Evolutionary conservation across 1,140 invertebrate genomes (phyloP).

Genomic region (Pseudomyrmex pallidus): DNA sequence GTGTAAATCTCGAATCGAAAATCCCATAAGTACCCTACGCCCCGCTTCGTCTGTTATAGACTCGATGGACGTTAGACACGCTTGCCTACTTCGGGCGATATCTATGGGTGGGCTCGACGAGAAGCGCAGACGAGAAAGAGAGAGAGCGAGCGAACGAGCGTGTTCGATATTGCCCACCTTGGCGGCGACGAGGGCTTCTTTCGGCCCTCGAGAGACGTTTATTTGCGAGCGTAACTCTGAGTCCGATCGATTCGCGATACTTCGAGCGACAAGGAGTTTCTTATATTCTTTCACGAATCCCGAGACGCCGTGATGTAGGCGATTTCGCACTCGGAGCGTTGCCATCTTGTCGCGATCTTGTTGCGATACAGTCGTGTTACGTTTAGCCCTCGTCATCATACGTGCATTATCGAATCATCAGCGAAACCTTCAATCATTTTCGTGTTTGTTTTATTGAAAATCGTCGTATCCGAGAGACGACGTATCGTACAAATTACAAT

Average conservation of each 20-base stretch:
- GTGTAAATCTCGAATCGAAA: constrained; percentile 65
- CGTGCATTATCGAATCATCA: not conserved
- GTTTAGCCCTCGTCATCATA: not conserved
- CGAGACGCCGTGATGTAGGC: not conserved
- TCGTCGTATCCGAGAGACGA: not conserved
- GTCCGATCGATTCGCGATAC: constrained; percentile 78
- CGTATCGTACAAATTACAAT: not conserved
- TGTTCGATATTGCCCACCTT: constrained; percentile 54
- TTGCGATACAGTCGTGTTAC: not conserved
- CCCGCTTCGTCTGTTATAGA: constrained; percentile 16
- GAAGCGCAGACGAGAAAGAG: not conserved
- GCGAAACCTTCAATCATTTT: not conserved
- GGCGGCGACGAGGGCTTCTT: constrained; percentile 9
- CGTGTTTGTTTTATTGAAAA: not conserved
- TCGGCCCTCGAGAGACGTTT: constrained; percentile 60
- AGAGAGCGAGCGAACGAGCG: constrained; percentile 41
- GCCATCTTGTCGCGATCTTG: constrained; percentile 43
- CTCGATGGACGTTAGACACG: constrained; percentile 74
- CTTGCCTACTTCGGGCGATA: constrained; percentile 70
- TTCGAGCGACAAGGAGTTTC: constrained; percentile 54
- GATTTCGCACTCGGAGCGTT: constrained; percentile 15
- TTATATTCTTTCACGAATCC: constrained; percentile 19
- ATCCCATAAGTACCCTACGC: constrained; percentile 4
- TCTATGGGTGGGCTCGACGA: constrained; percentile 69
- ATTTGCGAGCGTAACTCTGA: constrained; percentile 71